Conservation (phyloP, 2,797 vertebrate genomes). For the Megalops cyprinoides region DNA sequence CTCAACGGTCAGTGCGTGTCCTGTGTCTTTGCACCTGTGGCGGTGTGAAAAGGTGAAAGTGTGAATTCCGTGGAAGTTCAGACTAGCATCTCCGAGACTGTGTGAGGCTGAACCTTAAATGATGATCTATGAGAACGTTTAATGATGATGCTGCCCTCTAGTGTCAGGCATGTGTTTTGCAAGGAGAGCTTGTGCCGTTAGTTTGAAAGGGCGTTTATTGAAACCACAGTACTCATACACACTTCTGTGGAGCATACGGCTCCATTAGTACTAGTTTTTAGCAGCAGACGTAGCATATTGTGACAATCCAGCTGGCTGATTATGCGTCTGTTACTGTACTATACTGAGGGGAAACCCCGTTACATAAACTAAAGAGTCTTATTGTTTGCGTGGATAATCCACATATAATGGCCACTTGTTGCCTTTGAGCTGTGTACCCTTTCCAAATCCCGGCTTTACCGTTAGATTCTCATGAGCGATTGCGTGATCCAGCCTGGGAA, state of each 20-base stretch:
- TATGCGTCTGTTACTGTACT: background rate
- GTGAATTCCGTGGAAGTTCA: background rate
- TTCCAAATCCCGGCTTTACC: conserved; percentile 8
- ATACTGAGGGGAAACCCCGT: background rate
- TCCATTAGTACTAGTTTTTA: too few species aligned
- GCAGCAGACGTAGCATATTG: conserved; percentile 15
- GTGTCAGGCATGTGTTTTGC: conserved; percentile 21
- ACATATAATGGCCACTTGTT: conserved; percentile 21
- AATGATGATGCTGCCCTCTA: conserved; percentile 32
- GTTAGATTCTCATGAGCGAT: background rate
- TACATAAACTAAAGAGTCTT: background rate
- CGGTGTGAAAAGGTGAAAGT: background rate
- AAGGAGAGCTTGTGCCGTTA: background rate
- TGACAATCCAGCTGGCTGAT: background rate
- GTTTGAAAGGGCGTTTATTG: too few species aligned
- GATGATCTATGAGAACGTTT: background rate
- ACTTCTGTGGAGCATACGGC: too few species aligned
- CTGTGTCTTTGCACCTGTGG: background rate
- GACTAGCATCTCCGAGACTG: too few species aligned
- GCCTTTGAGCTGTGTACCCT: background rate
- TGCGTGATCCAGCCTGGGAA: background rate
- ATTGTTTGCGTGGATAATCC: conserved; percentile 30
- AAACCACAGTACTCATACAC: too few species aligned
- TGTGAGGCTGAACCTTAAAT: background rate
- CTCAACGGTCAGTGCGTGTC: conserved; percentile 81